Percentiles rank a stretch among this genome's conserved stretches.
Evolutionary conservation across 2,888 invertebrate species (phyloP).

Genomic region (Criorhina ranunculi): DNA sequence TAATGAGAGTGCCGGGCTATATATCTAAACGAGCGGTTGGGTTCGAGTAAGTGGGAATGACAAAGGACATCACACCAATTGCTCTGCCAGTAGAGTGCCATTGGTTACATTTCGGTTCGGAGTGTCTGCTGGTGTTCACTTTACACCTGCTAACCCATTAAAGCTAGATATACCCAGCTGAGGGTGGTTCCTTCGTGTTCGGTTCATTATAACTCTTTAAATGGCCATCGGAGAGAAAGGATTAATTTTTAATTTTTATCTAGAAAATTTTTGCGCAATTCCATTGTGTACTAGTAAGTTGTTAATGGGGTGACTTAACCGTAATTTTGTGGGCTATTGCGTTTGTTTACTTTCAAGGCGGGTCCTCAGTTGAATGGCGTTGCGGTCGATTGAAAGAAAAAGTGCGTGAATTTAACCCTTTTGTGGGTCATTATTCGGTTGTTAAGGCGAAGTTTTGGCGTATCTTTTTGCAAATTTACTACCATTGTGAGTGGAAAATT

Average conservation of each 20-base stretch:
- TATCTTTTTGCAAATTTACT: constrained; percentile 33
- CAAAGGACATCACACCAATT: constrained; percentile 54
- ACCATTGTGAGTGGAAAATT: constrained; percentile 14
- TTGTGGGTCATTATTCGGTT: constrained; percentile 27
- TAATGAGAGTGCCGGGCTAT: constrained; percentile 69
- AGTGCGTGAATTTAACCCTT: constrained; percentile 32
- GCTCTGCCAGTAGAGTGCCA: constrained; percentile 27
- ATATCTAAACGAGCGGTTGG: constrained; percentile 20
- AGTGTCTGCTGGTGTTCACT: constrained; percentile 34
- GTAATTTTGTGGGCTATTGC: constrained; percentile 52
- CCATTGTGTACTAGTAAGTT: constrained; percentile 51
- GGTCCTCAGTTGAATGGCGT: constrained; percentile 13
- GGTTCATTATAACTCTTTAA: constrained; percentile 72
- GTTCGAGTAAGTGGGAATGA: constrained; percentile 29
- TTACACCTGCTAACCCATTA: constrained; percentile 74
- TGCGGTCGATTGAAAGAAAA: constrained; percentile 42
- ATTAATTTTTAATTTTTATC: constrained; percentile 74
- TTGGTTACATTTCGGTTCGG: constrained; percentile 54
- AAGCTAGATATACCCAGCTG: constrained; percentile 17
- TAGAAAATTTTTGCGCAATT: constrained; percentile 46
- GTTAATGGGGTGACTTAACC: constrained; percentile 55
- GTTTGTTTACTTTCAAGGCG: constrained; percentile 1
- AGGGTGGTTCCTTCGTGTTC: background rate
- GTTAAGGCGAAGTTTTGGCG: background rate
- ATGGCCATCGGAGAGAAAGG: constrained; percentile 57